Evolutionary conservation across 2,113 vertebrate species (phyloP), one percentile per base, ranked within the genome.

Genomic region (Aix galericulata): DNA sequence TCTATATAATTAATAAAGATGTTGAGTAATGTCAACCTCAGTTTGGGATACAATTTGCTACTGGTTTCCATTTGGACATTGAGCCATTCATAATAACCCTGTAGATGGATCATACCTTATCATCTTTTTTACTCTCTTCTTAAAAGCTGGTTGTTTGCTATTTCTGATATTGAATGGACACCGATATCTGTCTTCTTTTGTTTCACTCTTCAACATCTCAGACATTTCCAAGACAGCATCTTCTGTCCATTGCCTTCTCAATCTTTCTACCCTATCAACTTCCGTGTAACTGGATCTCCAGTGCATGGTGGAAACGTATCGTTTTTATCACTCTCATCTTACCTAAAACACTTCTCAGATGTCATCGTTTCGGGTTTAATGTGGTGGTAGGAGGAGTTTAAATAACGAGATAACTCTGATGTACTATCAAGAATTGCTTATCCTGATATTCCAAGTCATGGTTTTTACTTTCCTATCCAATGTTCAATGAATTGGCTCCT

Each of bases 281-380:
- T 92, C 81, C 79, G 26, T 86, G 95, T 97, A 97, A 97, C 88
- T 63, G 60, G 84, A 98, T 50, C 86, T 88, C 55, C 89, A 67
- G 42, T 48, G 68, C 67, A 32, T 79, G 52, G 64, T 89, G 80
- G 59, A 60, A 95, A 86, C 82, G 22, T 71, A 87, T 84, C 38
- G 48, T 81, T 84, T 69, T 18, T 29, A 17, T 29, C 62, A 88
- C 14, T 4, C 9, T 92, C 17, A n/a, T 60, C 68, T 91, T 75
- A 88, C 81, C 87, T 50, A 67, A 53, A 88, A 66, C 40, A 17
- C 22, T 73, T 13, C 56, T 94, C 82, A 91, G 46, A 92, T 86
- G 52, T 66, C 78, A 91, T 86, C 15, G 10, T 87, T 26, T 85
- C 81, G 42, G 38, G 48, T 66, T 94, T 82, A 52, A 62, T 92